Evolutionary conservation across 2,797 vertebrate species (phyloP), one percentile per base, ranked within the genome.

Genomic region (Pitangus sulphuratus): DNA sequence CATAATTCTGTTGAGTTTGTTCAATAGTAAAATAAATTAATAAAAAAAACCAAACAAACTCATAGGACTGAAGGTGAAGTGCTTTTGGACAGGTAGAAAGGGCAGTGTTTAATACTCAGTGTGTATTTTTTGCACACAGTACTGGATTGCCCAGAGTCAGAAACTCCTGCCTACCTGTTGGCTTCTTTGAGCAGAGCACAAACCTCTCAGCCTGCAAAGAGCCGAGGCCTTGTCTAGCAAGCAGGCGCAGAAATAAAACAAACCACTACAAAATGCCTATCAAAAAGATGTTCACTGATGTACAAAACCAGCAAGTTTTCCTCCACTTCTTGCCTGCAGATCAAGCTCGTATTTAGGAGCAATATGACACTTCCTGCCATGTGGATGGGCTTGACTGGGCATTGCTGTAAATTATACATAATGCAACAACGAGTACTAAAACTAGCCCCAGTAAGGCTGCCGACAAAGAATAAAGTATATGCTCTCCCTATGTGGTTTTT

Each of bases 401-500:
- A 83, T 88, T 39, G 72, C 60, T 89, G 87, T 84, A 96, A 96
- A 96, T 94, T 86, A 95, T 45, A 64, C 72, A 47, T 89, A 90
- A 95, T 90, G 69, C 94, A 96, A 89, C 93, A 85, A 77, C 82
- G 93, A 81, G 39, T 93, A 61, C 58, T 94, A 81, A 93, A 96
- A 91, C 60, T 65, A 92, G 81, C 93, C 93, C 81, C 95, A 87
- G 47, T 44, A 89, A 87, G 82, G 91, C 91, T 88, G 75, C 78
- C 16, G 69, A 84, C 77, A 64, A 95, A 97, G 79, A 95, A 92
- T 96, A 95, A 97, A 94, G 75, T 91, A 93, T 95, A 77, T 66
- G 87, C 87, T 97, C 85, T 98, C 97, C 98, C 97, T 93, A 75
- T 95, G 97, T 98, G 97, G 93, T 97, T 98, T 98, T 98, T 97